phyloP scores from a whole-genome alignment of 1,140 invertebrate species.

The Nixonia krombeini region DNA sequence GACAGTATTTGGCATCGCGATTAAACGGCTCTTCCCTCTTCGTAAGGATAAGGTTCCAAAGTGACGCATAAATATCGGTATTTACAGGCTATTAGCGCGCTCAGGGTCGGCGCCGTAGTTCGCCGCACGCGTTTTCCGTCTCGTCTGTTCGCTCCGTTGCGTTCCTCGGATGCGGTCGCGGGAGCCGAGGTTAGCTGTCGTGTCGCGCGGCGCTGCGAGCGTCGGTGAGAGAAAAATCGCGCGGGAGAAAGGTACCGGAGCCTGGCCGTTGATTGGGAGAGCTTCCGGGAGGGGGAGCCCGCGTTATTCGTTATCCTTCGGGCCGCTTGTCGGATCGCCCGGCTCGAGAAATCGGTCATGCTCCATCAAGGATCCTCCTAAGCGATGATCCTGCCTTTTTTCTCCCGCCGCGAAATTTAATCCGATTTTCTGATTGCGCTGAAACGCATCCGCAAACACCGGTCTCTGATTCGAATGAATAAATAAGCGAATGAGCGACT shows the following conservation, averaged over 20 bases:
- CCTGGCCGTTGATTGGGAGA: too few relatives aligned
- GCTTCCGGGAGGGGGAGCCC: neutral
- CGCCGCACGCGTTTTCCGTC: conserved; percentile 39
- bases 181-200: conserved; percentile 6
- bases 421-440: too few relatives aligned
- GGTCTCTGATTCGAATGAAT: too few relatives aligned
- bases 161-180: conserved; percentile 7
- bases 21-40: conserved; percentile 37
- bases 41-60: conserved; percentile 24
- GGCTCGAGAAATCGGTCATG: conserved; percentile 21
- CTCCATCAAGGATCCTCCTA: conserved; percentile 25
- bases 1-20: conserved; percentile 19
- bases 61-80: conserved; percentile 50
- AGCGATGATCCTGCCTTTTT: too few relatives aligned
- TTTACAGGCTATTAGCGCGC: conserved; percentile 49
- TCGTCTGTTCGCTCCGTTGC: conserved; percentile 16
- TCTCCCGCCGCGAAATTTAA: too few relatives aligned
- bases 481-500: too few relatives aligned
- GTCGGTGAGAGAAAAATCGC: conserved; percentile 21
- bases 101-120: conserved; percentile 41
- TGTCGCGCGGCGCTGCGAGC: neutral
- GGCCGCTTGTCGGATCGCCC: conserved; percentile 19
- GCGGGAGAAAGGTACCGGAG: conserved; percentile 14
- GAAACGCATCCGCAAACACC: too few relatives aligned
- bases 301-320: conserved; percentile 25